Conservation (phyloP, 2,797 vertebrate genomes). For the Hippoglossus hippoglossus region DNA sequence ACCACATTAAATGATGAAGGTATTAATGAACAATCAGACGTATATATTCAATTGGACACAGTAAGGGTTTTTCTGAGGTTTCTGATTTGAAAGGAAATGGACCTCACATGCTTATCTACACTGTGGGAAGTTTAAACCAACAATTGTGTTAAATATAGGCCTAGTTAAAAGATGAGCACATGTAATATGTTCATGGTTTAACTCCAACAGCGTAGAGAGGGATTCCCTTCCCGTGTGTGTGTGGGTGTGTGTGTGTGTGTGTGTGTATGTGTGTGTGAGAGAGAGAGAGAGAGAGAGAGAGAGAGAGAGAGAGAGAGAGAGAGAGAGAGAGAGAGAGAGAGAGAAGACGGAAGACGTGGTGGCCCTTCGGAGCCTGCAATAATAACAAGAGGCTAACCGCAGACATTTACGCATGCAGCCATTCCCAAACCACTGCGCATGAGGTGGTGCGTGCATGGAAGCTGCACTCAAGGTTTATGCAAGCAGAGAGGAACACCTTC, state of each 20-base stretch:
- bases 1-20: constrained; percentile 27
- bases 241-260: constrained; percentile 17
- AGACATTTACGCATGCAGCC: constrained; percentile 64
- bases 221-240: constrained; percentile 52
- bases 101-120: constrained; percentile 21
- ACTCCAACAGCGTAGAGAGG: constrained; percentile 27
- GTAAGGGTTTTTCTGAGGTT: constrained; percentile 16
- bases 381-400: constrained; percentile 67
- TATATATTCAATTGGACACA: constrained; percentile 29
- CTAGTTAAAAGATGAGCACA: constrained; percentile 9
- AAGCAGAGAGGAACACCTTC: constrained; percentile 20
- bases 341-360: constrained; percentile 43
- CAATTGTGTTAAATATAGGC: constrained; percentile 13
- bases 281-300: neutral
- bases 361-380: constrained; percentile 48
- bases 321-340: neutral
- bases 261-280: constrained; percentile 7
- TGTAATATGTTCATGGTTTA: constrained; percentile 4
- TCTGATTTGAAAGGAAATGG: constrained; percentile 20
- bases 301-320: neutral
- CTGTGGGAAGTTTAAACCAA: constrained; percentile 18
- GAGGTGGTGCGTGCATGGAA: constrained; percentile 33
- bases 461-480: constrained; percentile 17
- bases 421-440: constrained; percentile 51
- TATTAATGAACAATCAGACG: constrained; percentile 19